phyloP scores from a whole-genome alignment of 1,140 invertebrate genomes.

The Amphibalanus amphitrite region DNA sequence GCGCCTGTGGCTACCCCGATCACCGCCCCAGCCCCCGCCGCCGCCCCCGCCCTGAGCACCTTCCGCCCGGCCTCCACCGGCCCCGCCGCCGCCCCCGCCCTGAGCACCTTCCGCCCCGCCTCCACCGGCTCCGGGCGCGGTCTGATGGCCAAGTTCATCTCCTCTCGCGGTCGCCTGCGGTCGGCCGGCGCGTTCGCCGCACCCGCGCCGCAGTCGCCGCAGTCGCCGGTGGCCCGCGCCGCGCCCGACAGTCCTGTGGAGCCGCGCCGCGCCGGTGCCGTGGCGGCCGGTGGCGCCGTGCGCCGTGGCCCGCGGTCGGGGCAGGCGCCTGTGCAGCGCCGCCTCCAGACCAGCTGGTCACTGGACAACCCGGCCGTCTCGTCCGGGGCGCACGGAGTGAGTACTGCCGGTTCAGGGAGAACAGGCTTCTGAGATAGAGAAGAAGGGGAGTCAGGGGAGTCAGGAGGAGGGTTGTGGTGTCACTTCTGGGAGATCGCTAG shows the following conservation, averaged over 20 bases:
- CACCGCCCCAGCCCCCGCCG: constrained; percentile 9
- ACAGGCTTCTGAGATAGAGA: too few species aligned
- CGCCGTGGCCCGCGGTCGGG: constrained; percentile 26
- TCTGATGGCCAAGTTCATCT: constrained; percentile 56
- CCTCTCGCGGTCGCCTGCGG: constrained; percentile 36
- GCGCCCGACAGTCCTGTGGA: too few species aligned
- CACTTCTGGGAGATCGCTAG: too few species aligned
- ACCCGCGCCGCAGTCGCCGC: too few species aligned
- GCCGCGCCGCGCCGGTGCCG: too few species aligned
- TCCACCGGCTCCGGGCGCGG: constrained; percentile 24
- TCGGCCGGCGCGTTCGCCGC: constrained; percentile 12
- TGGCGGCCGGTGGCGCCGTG: constrained; percentile 19
- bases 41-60: constrained; percentile 8
- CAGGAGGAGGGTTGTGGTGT: too few species aligned
- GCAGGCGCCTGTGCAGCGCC: constrained; percentile 17
- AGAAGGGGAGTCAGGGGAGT: too few species aligned
- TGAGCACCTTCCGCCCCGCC: constrained; percentile 7
- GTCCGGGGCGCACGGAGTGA: too few species aligned
- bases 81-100: constrained; percentile 12
- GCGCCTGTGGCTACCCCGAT: constrained; percentile 14
- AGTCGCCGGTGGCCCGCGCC: too few species aligned
- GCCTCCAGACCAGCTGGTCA: constrained; percentile 25
- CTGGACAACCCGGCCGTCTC: constrained; percentile 16
- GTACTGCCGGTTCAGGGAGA: too few species aligned
- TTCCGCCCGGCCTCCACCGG: constrained; percentile 10